Evolutionary conservation across 2,113 vertebrate genomes (phyloP).

Genomic region (Noturus placidus): DNA sequence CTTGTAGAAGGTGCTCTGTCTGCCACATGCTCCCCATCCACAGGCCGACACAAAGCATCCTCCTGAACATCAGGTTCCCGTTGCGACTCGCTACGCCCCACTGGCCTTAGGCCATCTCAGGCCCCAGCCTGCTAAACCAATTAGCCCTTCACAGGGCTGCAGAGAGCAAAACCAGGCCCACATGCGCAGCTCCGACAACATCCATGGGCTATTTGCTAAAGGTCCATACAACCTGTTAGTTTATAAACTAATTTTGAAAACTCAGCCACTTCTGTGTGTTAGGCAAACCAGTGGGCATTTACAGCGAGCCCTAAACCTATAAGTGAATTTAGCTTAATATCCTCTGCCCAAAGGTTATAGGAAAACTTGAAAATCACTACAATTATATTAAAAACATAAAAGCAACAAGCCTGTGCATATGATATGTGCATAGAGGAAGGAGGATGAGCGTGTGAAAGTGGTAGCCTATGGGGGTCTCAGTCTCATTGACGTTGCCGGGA

Average conservation of each 20-base stretch:
- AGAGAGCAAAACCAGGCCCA: constrained; percentile 51
- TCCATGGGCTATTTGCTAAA: constrained; percentile 51
- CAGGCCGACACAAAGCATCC: constrained; percentile 49
- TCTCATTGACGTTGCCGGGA: constrained; percentile 23
- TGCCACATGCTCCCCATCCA: constrained; percentile 56
- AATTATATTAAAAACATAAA: constrained; percentile 47
- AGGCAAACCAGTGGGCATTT: constrained; percentile 25
- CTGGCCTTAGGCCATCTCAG: constrained; percentile 56
- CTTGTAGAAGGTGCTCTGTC: constrained; percentile 31
- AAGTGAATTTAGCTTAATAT: constrained; percentile 48
- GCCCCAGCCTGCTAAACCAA: constrained; percentile 61
- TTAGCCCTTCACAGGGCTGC: constrained; percentile 57
- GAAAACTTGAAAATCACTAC: constrained; percentile 37
- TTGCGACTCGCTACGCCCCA: constrained; percentile 57
- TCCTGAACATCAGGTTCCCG: constrained; percentile 55
- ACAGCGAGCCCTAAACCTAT: constrained; percentile 24
- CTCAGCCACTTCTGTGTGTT: background rate
- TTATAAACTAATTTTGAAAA: constrained; percentile 36
- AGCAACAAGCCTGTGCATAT: constrained; percentile 30
- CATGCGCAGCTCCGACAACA: constrained; percentile 42
- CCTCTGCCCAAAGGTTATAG: constrained; percentile 23
- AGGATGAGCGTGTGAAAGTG: constrained; percentile 31
- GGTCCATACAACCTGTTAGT: constrained; percentile 34
- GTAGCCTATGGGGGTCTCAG: background rate
- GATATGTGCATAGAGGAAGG: constrained; percentile 15